These are phyloP conservation scores for Erebia aethiops DNA, from an alignment of 2,888 invertebrate species.

Conservation along the genomic window DNA sequence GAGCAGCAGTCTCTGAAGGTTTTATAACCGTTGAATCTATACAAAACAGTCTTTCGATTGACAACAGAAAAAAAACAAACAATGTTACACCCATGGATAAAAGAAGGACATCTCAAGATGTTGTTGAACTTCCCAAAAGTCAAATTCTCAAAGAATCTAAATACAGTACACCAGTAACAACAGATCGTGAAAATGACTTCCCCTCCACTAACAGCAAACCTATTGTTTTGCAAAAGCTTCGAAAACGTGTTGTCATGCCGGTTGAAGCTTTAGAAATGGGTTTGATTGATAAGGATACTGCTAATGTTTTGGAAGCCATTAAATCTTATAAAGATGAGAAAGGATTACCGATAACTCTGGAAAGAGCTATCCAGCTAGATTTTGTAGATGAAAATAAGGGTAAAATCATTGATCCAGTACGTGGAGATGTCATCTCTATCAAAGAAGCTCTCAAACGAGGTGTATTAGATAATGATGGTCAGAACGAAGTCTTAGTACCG, in stretches of 20 bases:
- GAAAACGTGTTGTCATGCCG: constrained; percentile 89
- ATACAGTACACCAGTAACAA: constrained; percentile 85
- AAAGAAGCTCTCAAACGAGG: constrained; percentile 93
- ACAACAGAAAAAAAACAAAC: constrained; percentile 57
- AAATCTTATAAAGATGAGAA: constrained; percentile 81
- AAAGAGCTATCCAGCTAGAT: constrained; percentile 88
- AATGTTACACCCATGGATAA: constrained; percentile 47
- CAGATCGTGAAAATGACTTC: constrained; percentile 67
- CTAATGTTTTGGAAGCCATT: constrained; percentile 85
- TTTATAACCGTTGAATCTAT: constrained; percentile 80
- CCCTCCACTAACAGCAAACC: constrained; percentile 86
- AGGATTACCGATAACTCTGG: constrained; percentile 86
- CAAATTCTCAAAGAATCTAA: constrained; percentile 85
- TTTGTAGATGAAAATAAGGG: constrained; percentile 89
- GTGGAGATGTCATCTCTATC: constrained; percentile 90
- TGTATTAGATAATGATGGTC: constrained; percentile 89
- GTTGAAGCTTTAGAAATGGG: constrained; percentile 90
- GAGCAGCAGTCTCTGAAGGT: constrained; percentile 83
- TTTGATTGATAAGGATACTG: constrained; percentile 90
- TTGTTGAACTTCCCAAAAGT: constrained; percentile 83
- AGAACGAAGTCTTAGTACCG: constrained; percentile 90
- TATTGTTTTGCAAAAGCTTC: constrained; percentile 89
- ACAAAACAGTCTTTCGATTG: constrained; percentile 70
- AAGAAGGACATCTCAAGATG: constrained; percentile 61
- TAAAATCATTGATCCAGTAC: constrained; percentile 91